These are phyloP conservation scores for Synanthedon vespiformis DNA, from an alignment of 2,888 invertebrate genomes.

Conservation along the genomic window DNA sequence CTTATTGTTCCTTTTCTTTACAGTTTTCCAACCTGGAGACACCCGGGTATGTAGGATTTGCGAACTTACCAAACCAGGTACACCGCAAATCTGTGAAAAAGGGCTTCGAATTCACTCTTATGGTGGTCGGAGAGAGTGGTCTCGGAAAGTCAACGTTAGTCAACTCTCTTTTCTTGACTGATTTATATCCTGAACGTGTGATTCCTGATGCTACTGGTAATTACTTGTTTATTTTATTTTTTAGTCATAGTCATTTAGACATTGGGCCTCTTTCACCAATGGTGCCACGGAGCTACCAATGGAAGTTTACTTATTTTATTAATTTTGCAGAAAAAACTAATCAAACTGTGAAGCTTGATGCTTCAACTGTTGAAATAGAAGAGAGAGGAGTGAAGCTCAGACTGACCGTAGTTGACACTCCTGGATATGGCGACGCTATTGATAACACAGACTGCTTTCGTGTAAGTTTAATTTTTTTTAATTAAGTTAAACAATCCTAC, in stretches of 20 bases:
- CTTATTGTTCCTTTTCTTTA: neutral
- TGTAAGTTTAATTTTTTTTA: slow-evolving; percentile 25
- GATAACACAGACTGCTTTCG: slow-evolving; percentile 94
- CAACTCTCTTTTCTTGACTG: slow-evolving; percentile 93
- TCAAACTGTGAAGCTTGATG: slow-evolving; percentile 93
- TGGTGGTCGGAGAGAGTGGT: slow-evolving; percentile 95
- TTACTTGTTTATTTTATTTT: neutral
- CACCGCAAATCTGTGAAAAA: slow-evolving; percentile 97
- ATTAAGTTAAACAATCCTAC: no score
- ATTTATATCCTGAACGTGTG: slow-evolving; percentile 92
- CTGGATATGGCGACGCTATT: slow-evolving; percentile 95
- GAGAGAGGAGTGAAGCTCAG: slow-evolving; percentile 94
- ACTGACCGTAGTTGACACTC: slow-evolving; percentile 94
- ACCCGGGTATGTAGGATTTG: slow-evolving; percentile 92
- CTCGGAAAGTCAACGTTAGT: slow-evolving; percentile 96
- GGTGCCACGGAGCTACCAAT: no score
- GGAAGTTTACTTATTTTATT: no score
- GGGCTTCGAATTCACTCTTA: slow-evolving; percentile 96
- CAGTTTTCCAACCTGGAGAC: slow-evolving; percentile 89
- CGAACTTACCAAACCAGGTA: slow-evolving; percentile 96
- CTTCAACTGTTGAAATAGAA: slow-evolving; percentile 96
- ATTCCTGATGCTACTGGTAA: slow-evolving; percentile 89
- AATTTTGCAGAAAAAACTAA: slow-evolving; percentile 81
- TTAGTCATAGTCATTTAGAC: no score
- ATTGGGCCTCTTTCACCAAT: no score